These are phyloP conservation scores for Frankliniella intonsa DNA, from an alignment of 2,888 invertebrate genomes.

Conservation along the genomic window DNA sequence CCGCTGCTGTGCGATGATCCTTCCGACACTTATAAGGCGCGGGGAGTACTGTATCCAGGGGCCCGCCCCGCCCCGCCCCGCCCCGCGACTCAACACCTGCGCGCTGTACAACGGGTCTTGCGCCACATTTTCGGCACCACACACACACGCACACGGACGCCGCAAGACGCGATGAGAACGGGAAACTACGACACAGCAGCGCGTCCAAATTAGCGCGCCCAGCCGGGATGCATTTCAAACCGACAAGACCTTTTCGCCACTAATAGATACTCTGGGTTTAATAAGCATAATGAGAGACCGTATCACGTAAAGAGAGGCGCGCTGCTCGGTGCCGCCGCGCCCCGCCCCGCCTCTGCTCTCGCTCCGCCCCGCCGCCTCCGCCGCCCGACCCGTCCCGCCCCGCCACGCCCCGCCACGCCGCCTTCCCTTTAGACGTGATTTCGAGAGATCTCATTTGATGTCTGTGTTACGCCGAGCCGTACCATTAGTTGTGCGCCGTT, in stretches of 20 bases:
- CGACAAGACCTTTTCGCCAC: conserved; percentile 19
- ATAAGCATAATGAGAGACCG: conserved; percentile 1
- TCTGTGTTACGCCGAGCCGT: conserved; percentile 16
- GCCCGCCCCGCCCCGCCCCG: too few relatives aligned
- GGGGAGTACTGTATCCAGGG: too few relatives aligned
- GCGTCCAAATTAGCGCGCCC: not conserved
- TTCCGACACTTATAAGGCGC: too few relatives aligned
- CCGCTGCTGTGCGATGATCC: too few relatives aligned
- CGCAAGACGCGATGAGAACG: too few relatives aligned
- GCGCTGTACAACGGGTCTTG: too few relatives aligned
- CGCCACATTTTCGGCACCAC: too few relatives aligned
- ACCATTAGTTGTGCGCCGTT: conserved; percentile 16
- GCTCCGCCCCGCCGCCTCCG: not conserved
- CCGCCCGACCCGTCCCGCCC: not conserved
- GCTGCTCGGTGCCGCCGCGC: not conserved
- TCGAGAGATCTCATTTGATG: conserved; percentile 24
- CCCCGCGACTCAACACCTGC: too few relatives aligned
- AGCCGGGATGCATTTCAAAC: not conserved
- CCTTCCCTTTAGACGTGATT: not conserved
- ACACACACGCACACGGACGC: too few relatives aligned
- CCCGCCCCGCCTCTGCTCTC: not conserved
- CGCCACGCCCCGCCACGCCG: not conserved
- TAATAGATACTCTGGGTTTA: conserved; percentile 16
- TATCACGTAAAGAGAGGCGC: not conserved
- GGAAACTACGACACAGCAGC: too few relatives aligned